A percentile compares a stretch with the other conserved stretches of the same genome.
Conservation (phyloP, 2,797 vertebrate species). For the Schizothorax lantsangensis region DNA sequence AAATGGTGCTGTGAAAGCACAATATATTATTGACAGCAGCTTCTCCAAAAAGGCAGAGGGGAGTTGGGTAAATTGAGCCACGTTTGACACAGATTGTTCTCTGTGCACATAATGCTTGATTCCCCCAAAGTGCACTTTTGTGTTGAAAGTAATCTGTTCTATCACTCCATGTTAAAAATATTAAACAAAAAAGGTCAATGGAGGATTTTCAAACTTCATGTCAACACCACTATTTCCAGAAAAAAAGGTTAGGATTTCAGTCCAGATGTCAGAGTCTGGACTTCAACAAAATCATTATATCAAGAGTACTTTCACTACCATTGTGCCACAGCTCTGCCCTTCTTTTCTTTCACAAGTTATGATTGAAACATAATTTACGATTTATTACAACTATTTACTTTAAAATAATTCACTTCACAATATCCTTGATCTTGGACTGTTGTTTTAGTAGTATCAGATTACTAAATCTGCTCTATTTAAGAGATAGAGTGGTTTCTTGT, state of each 20-base stretch:
- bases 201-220: not conserved
- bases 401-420: not conserved
- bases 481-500: not conserved
- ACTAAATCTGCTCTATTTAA: not conserved
- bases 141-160: not conserved
- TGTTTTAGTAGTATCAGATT: not conserved
- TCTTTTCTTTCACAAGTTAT: not conserved
- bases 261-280: not conserved
- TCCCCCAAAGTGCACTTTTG: not conserved
- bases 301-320: not conserved
- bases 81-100: not conserved
- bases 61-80: not conserved
- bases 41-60: not conserved
- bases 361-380: not conserved
- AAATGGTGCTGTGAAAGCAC: not conserved
- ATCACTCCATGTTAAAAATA: not conserved
- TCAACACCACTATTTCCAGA: not conserved
- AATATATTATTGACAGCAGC: not conserved
- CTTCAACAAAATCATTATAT: not conserved
- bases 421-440: not conserved
- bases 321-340: not conserved
- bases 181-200: not conserved
- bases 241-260: not conserved
- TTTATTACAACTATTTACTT: not conserved
- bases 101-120: not conserved